Conservation (phyloP, 2,888 invertebrate genomes). For the Schrankia costaestrigalis region DNA sequence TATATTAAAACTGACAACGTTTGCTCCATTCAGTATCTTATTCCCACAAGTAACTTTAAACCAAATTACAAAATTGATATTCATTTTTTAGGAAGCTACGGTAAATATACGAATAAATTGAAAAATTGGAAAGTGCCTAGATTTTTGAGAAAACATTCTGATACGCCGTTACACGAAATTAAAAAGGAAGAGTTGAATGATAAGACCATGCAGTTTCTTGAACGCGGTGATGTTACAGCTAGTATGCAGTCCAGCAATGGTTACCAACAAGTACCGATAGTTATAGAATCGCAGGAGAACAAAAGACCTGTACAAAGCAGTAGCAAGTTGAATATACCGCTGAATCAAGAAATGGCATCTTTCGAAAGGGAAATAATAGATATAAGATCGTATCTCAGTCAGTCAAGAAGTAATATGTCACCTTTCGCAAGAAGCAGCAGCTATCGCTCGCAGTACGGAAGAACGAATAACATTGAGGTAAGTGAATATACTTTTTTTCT, state of each 20-base stretch:
- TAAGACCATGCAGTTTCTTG: constrained; percentile 59
- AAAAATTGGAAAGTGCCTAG: constrained; percentile 86
- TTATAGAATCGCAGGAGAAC: constrained; percentile 79
- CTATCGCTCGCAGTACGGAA: constrained; percentile 85
- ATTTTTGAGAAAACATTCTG: constrained; percentile 83
- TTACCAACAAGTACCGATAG: constrained; percentile 84
- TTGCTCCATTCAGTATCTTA: constrained; percentile 6
- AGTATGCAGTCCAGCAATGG: constrained; percentile 65
- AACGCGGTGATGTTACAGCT: constrained; percentile 48
- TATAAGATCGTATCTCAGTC: constrained; percentile 86
- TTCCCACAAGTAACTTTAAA: neutral
- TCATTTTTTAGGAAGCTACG: constrained; percentile 78
- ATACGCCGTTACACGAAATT: constrained; percentile 71
- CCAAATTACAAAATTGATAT: neutral
- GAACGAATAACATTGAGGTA: constrained; percentile 79
- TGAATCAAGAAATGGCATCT: constrained; percentile 69
- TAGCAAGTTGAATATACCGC: constrained; percentile 73
- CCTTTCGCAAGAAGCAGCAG: constrained; percentile 86
- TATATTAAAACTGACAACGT: no score
- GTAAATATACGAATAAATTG: constrained; percentile 79
- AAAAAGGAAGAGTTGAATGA: constrained; percentile 67
- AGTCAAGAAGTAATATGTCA: constrained; percentile 86
- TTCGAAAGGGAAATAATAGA: constrained; percentile 84
- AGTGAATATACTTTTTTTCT: no score
- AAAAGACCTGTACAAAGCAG: constrained; percentile 50